These are phyloP conservation scores for Helicoverpa armigera DNA, from an alignment of 1,140 invertebrate genomes.

Conservation along the genomic window DNA sequence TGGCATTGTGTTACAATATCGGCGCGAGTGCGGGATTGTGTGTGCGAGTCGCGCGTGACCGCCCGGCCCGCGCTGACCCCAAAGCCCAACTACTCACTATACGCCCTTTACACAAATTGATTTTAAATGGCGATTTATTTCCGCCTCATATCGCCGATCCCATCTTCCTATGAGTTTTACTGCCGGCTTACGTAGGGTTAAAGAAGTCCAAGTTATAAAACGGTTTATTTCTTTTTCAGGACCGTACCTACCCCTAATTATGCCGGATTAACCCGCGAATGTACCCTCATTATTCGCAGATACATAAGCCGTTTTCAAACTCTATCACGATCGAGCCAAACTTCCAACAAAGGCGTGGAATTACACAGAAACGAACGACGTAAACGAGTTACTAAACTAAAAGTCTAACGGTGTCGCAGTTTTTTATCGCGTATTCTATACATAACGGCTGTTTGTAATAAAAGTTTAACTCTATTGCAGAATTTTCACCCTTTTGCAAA, in stretches of 20 bases:
- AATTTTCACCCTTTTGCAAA: slow-evolving; percentile 83
- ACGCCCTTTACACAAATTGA: slow-evolving; percentile 85
- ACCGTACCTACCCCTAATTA: slow-evolving; percentile 70
- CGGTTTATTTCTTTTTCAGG: slow-evolving; percentile 83
- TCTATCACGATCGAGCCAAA: slow-evolving; percentile 42
- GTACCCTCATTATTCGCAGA: slow-evolving; percentile 58
- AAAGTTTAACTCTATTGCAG: slow-evolving; percentile 68
- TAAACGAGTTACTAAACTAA: slow-evolving; percentile 73
- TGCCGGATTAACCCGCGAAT: slow-evolving; percentile 61
- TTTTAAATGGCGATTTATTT: slow-evolving; percentile 82
- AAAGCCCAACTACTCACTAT: slow-evolving; percentile 44
- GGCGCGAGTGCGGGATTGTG: slow-evolving; percentile 11
- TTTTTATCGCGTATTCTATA: slow-evolving; percentile 66
- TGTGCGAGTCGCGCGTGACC: slow-evolving; percentile 42
- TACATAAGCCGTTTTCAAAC: slow-evolving; percentile 51
- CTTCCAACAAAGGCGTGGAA: slow-evolving; percentile 34
- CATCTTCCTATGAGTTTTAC: slow-evolving; percentile 85
- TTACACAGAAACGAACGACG: slow-evolving; percentile 48
- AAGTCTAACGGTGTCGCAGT: slow-evolving; percentile 64
- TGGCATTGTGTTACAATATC: slow-evolving; percentile 41
- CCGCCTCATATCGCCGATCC: slow-evolving; percentile 83
- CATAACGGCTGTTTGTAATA: slow-evolving; percentile 73
- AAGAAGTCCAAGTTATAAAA: slow-evolving; percentile 83
- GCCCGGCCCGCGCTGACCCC: slow-evolving; percentile 46
- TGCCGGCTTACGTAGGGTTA: slow-evolving; percentile 81